phyloP scores from a whole-genome alignment of 1,140 invertebrate genomes.

The Aricia agestis region DNA sequence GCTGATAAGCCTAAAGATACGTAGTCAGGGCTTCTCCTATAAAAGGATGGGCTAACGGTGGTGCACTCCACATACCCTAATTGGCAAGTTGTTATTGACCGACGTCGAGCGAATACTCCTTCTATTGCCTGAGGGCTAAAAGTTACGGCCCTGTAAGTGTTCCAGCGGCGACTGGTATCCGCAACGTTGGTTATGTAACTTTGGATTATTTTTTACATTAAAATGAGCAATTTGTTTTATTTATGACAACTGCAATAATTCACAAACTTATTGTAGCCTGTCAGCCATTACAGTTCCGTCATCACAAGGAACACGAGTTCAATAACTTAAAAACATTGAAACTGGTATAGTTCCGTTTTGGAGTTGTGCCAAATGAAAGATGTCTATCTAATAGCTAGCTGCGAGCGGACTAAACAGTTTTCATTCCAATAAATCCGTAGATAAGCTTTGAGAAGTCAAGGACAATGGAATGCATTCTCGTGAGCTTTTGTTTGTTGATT shows the following conservation, averaged over 20 bases:
- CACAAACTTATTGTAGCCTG: background rate
- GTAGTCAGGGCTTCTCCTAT: conserved; percentile 32
- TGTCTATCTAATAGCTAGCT: background rate
- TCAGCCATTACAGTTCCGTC: background rate
- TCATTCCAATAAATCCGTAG: background rate
- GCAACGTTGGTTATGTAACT: background rate
- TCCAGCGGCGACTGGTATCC: background rate
- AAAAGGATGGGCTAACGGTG: conserved; percentile 37
- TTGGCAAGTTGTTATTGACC: conserved; percentile 33
- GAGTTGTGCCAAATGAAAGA: background rate
- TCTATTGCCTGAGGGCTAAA: background rate
- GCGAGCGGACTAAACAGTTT: background rate
- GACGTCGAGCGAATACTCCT: background rate
- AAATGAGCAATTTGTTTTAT: background rate
- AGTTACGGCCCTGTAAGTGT: background rate
- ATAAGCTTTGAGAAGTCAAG: conserved; percentile 1
- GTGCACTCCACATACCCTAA: conserved; percentile 34
- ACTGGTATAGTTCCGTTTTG: background rate
- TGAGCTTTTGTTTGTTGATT: background rate
- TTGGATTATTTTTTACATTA: background rate
- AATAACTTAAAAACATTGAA: background rate
- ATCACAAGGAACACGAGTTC: background rate
- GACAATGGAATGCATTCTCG: background rate
- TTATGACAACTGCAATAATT: background rate
- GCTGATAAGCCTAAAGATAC: conserved; percentile 38